phyloP scores from a whole-genome alignment of 2,113 vertebrate species.

The Dendropsophus ebraccatus region DNA sequence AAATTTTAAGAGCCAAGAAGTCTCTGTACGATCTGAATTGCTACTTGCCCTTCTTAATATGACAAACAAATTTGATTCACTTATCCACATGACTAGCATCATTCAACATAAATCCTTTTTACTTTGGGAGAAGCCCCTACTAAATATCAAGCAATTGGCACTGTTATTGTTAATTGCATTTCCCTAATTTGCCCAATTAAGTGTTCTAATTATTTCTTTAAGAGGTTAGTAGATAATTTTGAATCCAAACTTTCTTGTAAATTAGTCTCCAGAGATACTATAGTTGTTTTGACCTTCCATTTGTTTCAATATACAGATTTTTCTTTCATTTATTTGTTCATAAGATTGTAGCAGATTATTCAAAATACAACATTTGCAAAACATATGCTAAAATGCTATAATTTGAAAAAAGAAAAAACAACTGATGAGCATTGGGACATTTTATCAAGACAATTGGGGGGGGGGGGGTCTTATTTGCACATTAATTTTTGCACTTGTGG shows the following conservation, averaged over 20 bases:
- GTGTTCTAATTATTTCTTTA: slow-evolving; percentile 70
- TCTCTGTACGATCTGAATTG: slow-evolving; percentile 61
- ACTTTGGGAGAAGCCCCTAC: slow-evolving; percentile 66
- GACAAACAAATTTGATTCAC: slow-evolving; percentile 68
- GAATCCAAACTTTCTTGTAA: slow-evolving; percentile 63
- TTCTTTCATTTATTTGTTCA: slow-evolving; percentile 61
- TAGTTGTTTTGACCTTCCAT: slow-evolving; percentile 69
- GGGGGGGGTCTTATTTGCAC: too few species aligned
- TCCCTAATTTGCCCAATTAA: slow-evolving; percentile 69
- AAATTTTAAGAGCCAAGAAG: slow-evolving; percentile 59
- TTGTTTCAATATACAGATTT: slow-evolving; percentile 65
- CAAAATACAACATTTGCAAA: not conserved
- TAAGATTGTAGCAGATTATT: not conserved
- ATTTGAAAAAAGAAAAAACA: not conserved
- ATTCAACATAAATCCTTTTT: slow-evolving; percentile 64
- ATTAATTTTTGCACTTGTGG: too few species aligned
- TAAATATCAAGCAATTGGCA: slow-evolving; percentile 70
- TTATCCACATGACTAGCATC: slow-evolving; percentile 63
- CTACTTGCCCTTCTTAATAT: slow-evolving; percentile 65
- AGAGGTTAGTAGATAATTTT: slow-evolving; percentile 66
- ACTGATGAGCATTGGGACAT: not conserved
- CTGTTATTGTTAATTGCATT: slow-evolving; percentile 69
- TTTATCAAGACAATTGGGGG: not conserved
- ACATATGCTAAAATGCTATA: not conserved
- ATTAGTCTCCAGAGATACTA: slow-evolving; percentile 65